Base-by-base conservation (phyloP, 2,113 vertebrate genomes). In the Panthera leo region DNA sequence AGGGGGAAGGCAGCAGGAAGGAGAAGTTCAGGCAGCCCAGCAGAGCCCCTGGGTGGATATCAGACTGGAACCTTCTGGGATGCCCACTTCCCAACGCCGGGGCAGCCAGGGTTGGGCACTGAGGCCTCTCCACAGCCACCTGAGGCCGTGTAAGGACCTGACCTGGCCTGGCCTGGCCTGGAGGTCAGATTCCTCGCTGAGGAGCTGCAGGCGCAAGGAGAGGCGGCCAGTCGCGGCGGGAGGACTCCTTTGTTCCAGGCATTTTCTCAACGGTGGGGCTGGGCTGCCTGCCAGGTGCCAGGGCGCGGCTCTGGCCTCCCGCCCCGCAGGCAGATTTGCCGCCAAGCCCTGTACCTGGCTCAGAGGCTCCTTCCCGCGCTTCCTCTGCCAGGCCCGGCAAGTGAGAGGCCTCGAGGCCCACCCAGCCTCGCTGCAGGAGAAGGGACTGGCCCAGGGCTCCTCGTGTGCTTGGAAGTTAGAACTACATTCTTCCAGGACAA, bases 251-350 rank as follows among this genome's bases (percentile, higher is more conserved):
- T 98, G 97, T 98, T 97, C 39, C 96, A 97, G 94, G 95, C 93
- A 97, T 96, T 98, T 97, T 97, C 97, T 98, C 97, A 98, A 94
- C 96, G 9, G 92, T 19, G 48, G 45, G 78, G 96, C 94, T 55
- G 96, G 98, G 98, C 97, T 76, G 91, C 98, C 94, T 97, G 98
- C 98, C 98, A 98, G 97, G 96, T 97, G 95, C 94, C 93, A 94
- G 97, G 98, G 98, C 0, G 94, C 9, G 88, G 93, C 95, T 80
- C 95, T 76, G 89, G 93, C 89, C 95, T 97, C 97, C 97, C 96
- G 85, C 98, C 36, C 8, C 89, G 68, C 75, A 53, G 65, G 88
- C 91, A 75, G 89, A 73, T 96, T 97, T 97, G 95, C 96, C 91
- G 94, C 98, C 98, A 97, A 97, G 83, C 71, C 76, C 76, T 45